A percentile compares a stretch with the other conserved stretches of the same genome.
These are phyloP conservation scores for Zootoca vivipara DNA, from an alignment of 2,113 vertebrate species.

Conservation along the genomic window DNA sequence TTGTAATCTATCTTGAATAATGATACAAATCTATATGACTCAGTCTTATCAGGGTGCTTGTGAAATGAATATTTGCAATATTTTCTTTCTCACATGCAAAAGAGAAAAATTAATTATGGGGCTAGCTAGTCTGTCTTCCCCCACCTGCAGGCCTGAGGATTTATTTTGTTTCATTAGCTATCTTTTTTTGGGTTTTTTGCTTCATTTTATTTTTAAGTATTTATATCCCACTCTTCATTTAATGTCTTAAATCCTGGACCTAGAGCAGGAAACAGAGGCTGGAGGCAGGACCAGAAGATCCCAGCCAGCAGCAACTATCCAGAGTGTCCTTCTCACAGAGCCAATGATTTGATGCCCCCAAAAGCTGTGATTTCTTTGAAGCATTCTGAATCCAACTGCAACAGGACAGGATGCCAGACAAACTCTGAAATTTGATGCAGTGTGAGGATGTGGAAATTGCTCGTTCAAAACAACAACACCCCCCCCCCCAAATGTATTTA, in stretches of 20 bases:
- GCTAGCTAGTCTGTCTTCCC: neutral
- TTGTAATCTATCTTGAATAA: neutral
- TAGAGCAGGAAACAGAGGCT: neutral
- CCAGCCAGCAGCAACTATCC: conserved; percentile 19
- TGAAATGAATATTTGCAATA: neutral
- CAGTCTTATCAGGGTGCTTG: neutral
- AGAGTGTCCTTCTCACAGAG: conserved; percentile 54
- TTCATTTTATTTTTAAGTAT: no score
- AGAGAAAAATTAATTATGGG: neutral
- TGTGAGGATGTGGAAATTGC: neutral
- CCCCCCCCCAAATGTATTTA: neutral
- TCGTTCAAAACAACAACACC: neutral
- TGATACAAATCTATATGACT: neutral
- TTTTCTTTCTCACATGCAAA: neutral
- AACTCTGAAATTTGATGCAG: neutral
- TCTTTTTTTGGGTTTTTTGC: neutral
- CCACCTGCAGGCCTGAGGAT: neutral
- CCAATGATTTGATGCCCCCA: conserved; percentile 53
- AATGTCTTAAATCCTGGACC: no score
- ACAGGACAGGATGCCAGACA: neutral
- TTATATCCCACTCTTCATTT: no score
- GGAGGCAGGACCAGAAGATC: conserved; percentile 36
- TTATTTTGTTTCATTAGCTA: neutral
- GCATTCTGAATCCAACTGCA: conserved; percentile 62
- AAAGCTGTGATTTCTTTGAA: conserved; percentile 61